Conservation (phyloP, 2,797 vertebrate genomes). For the Lacerta agilis region DNA sequence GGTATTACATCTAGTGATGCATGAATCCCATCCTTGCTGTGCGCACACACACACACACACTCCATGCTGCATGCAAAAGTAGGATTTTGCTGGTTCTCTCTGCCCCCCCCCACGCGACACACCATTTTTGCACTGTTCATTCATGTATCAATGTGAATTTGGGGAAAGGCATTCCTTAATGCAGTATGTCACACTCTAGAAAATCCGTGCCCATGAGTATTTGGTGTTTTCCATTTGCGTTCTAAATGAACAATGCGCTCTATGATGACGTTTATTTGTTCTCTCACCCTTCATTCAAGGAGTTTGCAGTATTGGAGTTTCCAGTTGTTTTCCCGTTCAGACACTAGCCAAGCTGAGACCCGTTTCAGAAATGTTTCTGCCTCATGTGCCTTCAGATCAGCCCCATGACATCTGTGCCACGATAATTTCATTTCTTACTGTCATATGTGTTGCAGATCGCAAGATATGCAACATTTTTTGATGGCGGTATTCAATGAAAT, state of each 20-base stretch:
- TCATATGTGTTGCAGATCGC: too few species aligned
- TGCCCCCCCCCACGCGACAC: too few species aligned
- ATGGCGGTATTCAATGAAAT: too few species aligned
- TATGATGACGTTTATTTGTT: not conserved
- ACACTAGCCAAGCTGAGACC: not conserved
- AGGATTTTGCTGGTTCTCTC: too few species aligned
- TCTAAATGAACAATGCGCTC: not conserved
- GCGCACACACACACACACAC: too few species aligned
- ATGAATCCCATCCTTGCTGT: too few species aligned
- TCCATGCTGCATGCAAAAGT: too few species aligned
- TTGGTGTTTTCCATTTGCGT: not conserved
- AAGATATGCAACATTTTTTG: too few species aligned
- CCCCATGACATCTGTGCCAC: not conserved
- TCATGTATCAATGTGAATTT: too few species aligned
- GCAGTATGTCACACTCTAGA: not conserved
- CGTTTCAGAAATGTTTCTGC: not conserved
- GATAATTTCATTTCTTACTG: not conserved
- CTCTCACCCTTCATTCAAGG: not conserved
- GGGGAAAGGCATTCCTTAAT: too few species aligned
- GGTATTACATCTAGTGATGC: too few species aligned
- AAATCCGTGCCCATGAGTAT: not conserved
- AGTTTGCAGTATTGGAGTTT: not conserved
- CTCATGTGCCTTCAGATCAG: not conserved
- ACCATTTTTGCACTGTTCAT: too few species aligned
- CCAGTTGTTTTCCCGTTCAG: not conserved